These are phyloP conservation scores for Arenicola marina DNA, from an alignment of 2,888 invertebrate genomes.

Conservation along the genomic window DNA sequence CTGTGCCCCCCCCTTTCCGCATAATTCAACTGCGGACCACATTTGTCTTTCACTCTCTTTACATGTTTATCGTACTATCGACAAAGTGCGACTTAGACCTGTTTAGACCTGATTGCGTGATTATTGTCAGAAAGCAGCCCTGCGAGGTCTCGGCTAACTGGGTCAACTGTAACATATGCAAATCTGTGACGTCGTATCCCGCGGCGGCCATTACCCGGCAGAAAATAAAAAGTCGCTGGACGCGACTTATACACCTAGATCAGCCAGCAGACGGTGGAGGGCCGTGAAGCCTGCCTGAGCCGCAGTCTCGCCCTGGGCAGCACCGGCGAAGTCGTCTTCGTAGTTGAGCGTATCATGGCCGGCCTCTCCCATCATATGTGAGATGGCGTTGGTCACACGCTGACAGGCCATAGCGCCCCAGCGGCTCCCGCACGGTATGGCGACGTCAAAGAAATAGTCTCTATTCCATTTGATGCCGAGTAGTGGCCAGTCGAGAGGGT, in stretches of 20 bases:
- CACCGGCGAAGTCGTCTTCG: neutral
- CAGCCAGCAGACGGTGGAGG: neutral
- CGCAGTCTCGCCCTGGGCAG: neutral
- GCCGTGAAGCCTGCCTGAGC: neutral
- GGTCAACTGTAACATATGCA: no score
- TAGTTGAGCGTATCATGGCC: neutral
- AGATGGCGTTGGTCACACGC: neutral
- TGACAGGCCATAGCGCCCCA: neutral
- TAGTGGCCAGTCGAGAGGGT: slow-evolving; percentile 2
- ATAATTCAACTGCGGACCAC: no score
- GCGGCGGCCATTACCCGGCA: no score
- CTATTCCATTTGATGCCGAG: neutral
- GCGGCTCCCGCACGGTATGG: neutral
- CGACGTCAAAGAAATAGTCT: neutral
- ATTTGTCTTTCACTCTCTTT: no score
- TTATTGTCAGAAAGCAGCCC: no score
- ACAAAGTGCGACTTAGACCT: no score
- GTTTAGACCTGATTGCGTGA: no score
- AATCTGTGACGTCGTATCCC: no score
- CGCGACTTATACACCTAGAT: slow-evolving; percentile 1
- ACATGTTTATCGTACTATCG: no score
- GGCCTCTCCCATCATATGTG: neutral
- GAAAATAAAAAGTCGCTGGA: no score
- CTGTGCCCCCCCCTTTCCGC: no score
- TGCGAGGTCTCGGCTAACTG: no score